Percentiles rank a stretch among this genome's conserved stretches.
Evolutionary conservation across 1,140 invertebrate species (phyloP).

Genomic region (Meteorus sp.): DNA sequence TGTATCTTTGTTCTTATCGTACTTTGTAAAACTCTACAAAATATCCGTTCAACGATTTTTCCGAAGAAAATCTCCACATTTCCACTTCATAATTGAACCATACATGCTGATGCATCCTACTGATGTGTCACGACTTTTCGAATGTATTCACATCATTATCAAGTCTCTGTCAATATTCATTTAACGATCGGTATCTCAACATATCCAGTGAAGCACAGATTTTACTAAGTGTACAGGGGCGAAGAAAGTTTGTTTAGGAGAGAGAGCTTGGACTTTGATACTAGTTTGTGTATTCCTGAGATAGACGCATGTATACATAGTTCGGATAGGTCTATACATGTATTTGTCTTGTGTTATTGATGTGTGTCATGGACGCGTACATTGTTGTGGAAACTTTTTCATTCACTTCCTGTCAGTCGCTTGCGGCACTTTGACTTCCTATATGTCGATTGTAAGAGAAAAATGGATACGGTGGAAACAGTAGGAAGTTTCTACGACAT

Average conservation of each 20-base stretch:
- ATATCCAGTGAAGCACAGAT: not conserved
- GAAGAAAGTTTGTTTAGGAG: not conserved
- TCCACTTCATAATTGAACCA: not conserved
- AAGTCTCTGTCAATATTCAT: conserved; percentile 4
- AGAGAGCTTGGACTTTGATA: not conserved
- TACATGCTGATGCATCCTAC: not conserved
- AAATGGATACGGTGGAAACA: too few relatives aligned
- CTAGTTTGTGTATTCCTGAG: not conserved
- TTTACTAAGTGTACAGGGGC: conserved; percentile 1
- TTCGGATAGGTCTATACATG: not conserved
- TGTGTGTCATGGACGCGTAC: not conserved
- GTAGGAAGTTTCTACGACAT: too few relatives aligned
- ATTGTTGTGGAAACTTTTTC: not conserved
- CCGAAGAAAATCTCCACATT: not conserved
- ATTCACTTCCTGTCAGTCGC: conserved; percentile 7
- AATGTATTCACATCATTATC: not conserved
- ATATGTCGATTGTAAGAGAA: not conserved
- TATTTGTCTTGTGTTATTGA: conserved; percentile 18
- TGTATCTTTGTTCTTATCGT: conserved; percentile 9
- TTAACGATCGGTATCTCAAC: not conserved
- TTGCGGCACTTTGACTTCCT: conserved; percentile 4
- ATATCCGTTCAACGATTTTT: not conserved
- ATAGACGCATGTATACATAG: not conserved
- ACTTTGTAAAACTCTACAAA: not conserved
- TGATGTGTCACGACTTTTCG: not conserved